Percentiles rank a stretch among this genome's conserved stretches.
phyloP scores from a whole-genome alignment of 2,113 vertebrate species.

The Chrysemys picta region DNA sequence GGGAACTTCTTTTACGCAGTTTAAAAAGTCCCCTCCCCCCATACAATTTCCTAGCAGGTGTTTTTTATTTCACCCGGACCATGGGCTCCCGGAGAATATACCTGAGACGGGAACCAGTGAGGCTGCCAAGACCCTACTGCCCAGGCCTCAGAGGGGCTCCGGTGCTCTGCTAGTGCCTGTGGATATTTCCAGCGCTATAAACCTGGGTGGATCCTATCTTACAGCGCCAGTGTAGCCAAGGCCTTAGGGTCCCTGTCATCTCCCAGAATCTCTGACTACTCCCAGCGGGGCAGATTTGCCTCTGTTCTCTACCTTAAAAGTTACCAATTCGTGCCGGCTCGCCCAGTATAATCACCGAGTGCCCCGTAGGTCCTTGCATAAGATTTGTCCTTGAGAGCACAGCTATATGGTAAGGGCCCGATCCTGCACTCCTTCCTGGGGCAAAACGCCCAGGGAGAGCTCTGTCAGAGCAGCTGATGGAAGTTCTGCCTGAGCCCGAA shows the following conservation, averaged over 20 bases:
- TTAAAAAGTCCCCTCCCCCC: background rate
- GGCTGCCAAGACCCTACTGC: rapidly evolving
- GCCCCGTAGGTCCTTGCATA: too few relatives aligned
- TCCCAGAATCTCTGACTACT: background rate
- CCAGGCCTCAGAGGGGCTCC: background rate
- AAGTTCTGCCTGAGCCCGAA: background rate
- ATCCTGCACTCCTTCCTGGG: background rate
- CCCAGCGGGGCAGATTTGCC: background rate
- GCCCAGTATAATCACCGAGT: background rate
- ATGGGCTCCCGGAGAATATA: background rate
- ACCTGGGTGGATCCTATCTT: too few relatives aligned
- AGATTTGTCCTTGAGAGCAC: too few relatives aligned
- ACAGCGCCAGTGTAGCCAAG: too few relatives aligned
- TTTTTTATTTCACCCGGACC: background rate
- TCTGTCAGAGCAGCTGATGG: too few relatives aligned
- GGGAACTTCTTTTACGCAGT: background rate
- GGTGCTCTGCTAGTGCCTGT: background rate
- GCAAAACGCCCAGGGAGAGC: background rate
- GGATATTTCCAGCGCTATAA: too few relatives aligned
- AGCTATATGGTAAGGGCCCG: background rate
- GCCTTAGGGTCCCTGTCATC: too few relatives aligned
- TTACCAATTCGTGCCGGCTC: background rate
- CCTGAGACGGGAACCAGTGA: rapidly evolving
- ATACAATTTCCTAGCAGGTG: background rate
- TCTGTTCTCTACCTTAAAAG: background rate